These are phyloP conservation scores for Baccha elongata DNA, from an alignment of 2,888 invertebrate species.

Conservation along the genomic window DNA sequence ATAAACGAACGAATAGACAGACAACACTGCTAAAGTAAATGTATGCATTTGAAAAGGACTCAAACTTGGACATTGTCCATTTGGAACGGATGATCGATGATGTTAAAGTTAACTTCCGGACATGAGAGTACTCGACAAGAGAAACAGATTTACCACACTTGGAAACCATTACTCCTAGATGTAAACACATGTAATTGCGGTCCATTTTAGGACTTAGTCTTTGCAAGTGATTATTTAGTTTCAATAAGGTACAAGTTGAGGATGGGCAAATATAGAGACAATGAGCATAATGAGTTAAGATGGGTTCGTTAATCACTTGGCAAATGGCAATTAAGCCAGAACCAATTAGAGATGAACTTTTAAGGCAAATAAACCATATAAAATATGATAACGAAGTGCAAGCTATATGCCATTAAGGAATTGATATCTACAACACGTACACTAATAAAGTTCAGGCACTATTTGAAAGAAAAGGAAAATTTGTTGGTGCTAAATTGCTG, in stretches of 20 bases:
- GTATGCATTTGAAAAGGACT: slow-evolving; percentile 43
- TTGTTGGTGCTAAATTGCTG: too few species aligned
- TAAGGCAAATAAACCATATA: slow-evolving; percentile 57
- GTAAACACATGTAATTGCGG: slow-evolving; percentile 72
- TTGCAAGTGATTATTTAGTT: slow-evolving; percentile 56
- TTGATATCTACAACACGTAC: neutral
- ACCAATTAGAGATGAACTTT: slow-evolving; percentile 62
- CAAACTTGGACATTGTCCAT: slow-evolving; percentile 52
- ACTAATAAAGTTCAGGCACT: neutral
- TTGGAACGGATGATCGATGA: slow-evolving; percentile 69
- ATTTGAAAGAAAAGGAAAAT: neutral
- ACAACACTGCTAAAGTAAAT: slow-evolving; percentile 14
- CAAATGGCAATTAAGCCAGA: slow-evolving; percentile 63
- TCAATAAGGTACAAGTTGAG: slow-evolving; percentile 48
- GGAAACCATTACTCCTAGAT: slow-evolving; percentile 46
- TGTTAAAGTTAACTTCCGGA: slow-evolving; percentile 68
- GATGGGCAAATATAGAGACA: slow-evolving; percentile 13
- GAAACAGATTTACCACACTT: slow-evolving; percentile 50
- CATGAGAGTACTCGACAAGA: slow-evolving; percentile 28
- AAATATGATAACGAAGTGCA: slow-evolving; percentile 53
- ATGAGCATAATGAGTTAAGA: slow-evolving; percentile 28
- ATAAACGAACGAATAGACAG: neutral
- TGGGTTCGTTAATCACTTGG: slow-evolving; percentile 32
- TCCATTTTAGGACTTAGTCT: slow-evolving; percentile 55
- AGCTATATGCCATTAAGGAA: slow-evolving; percentile 6